Evolutionary conservation across 2,888 invertebrate genomes (phyloP).

Genomic region (Oeneis ivallda): DNA sequence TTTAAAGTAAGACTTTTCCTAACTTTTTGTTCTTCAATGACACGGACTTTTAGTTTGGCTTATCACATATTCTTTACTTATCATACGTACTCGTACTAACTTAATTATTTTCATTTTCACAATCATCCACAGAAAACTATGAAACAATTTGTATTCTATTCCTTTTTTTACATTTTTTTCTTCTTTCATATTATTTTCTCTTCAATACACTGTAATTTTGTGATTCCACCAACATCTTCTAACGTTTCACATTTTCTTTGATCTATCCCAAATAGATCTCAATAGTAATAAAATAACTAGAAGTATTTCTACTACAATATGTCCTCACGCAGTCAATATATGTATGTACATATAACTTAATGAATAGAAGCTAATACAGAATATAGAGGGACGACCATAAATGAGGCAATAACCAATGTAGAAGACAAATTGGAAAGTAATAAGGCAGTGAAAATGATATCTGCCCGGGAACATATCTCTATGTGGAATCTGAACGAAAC

Average conservation of each 20-base stretch:
- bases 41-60: no score
- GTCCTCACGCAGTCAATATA: conserved; percentile 13
- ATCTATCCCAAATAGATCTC: background rate
- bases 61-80: no score
- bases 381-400: conserved; percentile 62
- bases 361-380: conserved; percentile 50
- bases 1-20: no score
- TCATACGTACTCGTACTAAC: no score
- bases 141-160: no score
- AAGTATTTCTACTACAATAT: conserved; percentile 8
- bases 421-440: conserved; percentile 81
- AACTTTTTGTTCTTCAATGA: no score
- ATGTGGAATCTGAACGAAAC: conserved; percentile 73
- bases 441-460: conserved; percentile 81
- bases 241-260: background rate
- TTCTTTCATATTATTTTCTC: background rate
- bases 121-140: no score
- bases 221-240: background rate
- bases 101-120: no score
- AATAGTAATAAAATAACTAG: background rate
- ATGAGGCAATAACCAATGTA: conserved; percentile 75
- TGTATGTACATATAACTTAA: conserved; percentile 31
- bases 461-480: conserved; percentile 72
- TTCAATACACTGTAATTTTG: background rate
- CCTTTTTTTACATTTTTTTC: background rate